Evolutionary conservation across 2,797 vertebrate genomes (phyloP).

Genomic region (Ispidina picta): DNA sequence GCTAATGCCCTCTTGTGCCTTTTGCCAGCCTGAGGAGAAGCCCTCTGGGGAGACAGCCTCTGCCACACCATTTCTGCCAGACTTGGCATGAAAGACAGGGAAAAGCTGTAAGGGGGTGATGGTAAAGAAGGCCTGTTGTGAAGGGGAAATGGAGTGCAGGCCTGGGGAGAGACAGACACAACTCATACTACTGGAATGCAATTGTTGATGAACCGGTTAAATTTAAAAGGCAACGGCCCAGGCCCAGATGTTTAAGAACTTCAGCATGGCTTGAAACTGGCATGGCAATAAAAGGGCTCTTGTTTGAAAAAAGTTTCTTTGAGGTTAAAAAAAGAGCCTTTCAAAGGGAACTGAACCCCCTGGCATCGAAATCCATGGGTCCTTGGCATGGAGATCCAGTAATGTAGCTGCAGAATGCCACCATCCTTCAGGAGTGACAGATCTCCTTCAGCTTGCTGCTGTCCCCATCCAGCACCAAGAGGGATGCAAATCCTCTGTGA

Average conservation of each 20-base stretch:
- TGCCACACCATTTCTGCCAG: not conserved
- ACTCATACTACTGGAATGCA: conserved; percentile 32
- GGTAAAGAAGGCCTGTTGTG: not conserved
- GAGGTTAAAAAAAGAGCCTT: not conserved
- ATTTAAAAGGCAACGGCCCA: not conserved
- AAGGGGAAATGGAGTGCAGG: conserved; percentile 22
- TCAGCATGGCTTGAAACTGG: conserved; percentile 17
- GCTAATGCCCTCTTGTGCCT: not conserved
- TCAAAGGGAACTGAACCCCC: not conserved
- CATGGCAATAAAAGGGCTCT: conserved; percentile 20
- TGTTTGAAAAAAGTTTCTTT: not conserved
- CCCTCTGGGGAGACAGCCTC: not conserved
- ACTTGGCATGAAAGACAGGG: not conserved
- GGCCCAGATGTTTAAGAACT: conserved; percentile 33
- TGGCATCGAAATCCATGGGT: not conserved
- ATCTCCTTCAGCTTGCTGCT: not conserved
- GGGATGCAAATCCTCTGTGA: not conserved
- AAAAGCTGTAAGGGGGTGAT: not conserved
- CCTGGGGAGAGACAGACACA: conserved; percentile 20
- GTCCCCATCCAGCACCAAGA: not conserved
- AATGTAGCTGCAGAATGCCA: not conserved
- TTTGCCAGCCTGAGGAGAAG: not conserved
- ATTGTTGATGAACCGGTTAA: not conserved
- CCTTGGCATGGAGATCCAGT: not conserved
- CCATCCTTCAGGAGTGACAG: not conserved